phyloP scores from a whole-genome alignment of 2,113 vertebrate species.

The Cyphomyrus plagiostoma region DNA sequence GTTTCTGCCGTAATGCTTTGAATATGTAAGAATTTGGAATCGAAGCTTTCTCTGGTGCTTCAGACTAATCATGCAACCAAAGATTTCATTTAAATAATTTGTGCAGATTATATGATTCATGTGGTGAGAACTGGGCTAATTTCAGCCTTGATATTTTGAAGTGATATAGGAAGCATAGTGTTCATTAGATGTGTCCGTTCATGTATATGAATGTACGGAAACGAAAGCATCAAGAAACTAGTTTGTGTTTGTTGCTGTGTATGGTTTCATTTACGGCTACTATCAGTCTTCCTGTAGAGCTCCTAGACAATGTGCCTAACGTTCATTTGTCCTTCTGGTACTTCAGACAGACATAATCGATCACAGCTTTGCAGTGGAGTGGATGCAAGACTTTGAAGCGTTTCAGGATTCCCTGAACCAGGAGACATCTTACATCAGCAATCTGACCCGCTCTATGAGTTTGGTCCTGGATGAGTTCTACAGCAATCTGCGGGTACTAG shows the following conservation, averaged over 20 bases:
- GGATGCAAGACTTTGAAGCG: conserved; percentile 96
- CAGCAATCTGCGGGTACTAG: conserved; percentile 73
- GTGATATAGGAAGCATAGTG: background rate
- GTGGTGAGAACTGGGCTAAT: background rate
- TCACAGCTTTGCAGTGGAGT: conserved; percentile 93
- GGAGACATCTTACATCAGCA: conserved; percentile 86
- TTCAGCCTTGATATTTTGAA: conserved; percentile 6
- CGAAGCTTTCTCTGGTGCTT: background rate
- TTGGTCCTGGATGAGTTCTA: conserved; percentile 96
- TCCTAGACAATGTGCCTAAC: background rate
- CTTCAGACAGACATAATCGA: conserved; percentile 89
- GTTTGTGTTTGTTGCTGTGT: background rate
- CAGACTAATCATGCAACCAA: background rate
- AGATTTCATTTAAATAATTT: background rate
- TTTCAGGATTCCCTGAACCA: conserved; percentile 95
- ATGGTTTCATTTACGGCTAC: background rate
- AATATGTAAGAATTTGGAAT: background rate
- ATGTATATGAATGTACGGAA: background rate
- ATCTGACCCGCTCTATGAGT: conserved; percentile 95
- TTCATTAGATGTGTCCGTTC: background rate
- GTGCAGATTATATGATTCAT: conserved; percentile 15
- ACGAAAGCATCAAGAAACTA: background rate
- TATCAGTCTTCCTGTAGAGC: background rate
- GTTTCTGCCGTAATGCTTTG: background rate
- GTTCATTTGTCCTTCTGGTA: conserved; percentile 4